Evolutionary conservation across 2,113 vertebrate genomes (phyloP).

Genomic region (Ginglymostoma cirratum): DNA sequence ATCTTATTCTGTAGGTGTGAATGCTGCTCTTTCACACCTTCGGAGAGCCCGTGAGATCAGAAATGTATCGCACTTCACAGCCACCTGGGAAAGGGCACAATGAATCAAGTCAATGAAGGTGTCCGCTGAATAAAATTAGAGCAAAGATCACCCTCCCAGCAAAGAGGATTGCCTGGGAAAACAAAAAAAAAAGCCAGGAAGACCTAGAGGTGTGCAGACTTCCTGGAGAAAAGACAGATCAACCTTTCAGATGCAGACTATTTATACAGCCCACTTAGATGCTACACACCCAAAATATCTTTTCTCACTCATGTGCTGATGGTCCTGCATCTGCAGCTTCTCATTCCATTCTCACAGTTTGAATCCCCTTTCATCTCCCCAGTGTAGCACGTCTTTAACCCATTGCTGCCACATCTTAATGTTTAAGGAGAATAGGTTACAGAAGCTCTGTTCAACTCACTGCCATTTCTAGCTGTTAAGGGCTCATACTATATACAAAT

Average conservation of each 20-base stretch:
- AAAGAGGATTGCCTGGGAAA: background rate
- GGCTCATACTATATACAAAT: background rate
- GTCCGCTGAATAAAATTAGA: slow-evolving; percentile 38
- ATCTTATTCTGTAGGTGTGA: slow-evolving; percentile 48
- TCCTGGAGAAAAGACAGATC: background rate
- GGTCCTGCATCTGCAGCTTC: background rate
- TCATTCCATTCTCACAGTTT: background rate
- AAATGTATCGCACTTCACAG: slow-evolving; percentile 49
- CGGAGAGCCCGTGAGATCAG: slow-evolving; percentile 42
- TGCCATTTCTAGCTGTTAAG: background rate
- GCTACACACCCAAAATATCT: background rate
- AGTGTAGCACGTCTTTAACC: background rate
- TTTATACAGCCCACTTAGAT: background rate
- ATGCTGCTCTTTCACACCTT: slow-evolving; percentile 47
- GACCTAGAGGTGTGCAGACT: background rate
- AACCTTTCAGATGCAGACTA: background rate
- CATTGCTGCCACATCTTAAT: background rate
- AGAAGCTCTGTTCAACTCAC: background rate
- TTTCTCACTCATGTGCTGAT: background rate
- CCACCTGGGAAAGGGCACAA: slow-evolving; percentile 47
- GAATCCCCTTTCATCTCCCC: background rate
- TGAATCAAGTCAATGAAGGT: slow-evolving; percentile 46
- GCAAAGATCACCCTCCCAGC: background rate
- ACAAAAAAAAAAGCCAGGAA: background rate
- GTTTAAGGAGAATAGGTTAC: background rate